Base-by-base conservation (phyloP, 2,113 vertebrate species). In the Odocoileus hemionus region DNA sequence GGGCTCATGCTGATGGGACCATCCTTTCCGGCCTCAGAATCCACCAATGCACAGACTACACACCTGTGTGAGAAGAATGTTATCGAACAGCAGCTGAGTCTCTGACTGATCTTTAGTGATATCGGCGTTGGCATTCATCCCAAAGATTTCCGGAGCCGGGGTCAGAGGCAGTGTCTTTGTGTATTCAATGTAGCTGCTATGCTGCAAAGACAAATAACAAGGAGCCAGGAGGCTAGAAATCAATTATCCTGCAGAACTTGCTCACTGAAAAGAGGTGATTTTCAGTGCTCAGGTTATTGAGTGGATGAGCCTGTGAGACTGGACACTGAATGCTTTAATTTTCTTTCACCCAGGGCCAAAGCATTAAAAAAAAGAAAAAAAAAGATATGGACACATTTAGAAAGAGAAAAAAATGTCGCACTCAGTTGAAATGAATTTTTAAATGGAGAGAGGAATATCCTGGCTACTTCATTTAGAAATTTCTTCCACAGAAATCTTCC, bases 51-150 rank as follows among this genome's bases (percentile, higher is more conserved):
- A 3, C 58, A 15, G 25, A 43, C 15, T 57, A 89, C 97, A 36
- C 98, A 99, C 99, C 99, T 99, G 99, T 6, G 99, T 99, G 14
- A 99, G 99, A 95, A 99, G 98, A 96, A 99, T 99, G 96, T 98
- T 99, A 89, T 99, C 99, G 76, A 99, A 99, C 30, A 99, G 96
- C 76, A 99, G 98, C 28, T 99, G 99, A 0, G 99, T 99, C 98
- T 99, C 99, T 16, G 99, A 98, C 97, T 99, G 99, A 98, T 99
- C 99, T 94, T 99, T 99, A 52, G 99, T 99, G 98, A 99, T 99
- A 94, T 99, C 99, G 6, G 99, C 99, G 28, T 99, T 99, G 97
- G 99, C 96, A 0, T 99, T 99, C 99, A 99, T 99, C 79, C 99
- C 99, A 94, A 99, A 99, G 89, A 99, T 98, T 96, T 99, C 99